phyloP scores from a whole-genome alignment of 2,888 invertebrate species.

The Macropis europaea region DNA sequence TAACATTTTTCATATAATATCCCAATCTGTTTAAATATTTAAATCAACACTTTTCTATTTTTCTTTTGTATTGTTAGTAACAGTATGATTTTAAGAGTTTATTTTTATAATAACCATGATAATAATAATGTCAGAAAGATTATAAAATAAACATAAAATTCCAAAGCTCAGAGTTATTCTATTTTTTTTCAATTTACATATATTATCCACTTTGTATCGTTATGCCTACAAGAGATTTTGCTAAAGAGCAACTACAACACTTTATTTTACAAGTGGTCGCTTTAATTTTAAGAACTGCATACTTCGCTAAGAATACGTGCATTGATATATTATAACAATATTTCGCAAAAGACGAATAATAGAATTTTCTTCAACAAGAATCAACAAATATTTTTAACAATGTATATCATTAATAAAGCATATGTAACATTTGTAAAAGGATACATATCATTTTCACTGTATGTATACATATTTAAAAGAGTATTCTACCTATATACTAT shows the following conservation, averaged over 20 bases:
- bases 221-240: background rate
- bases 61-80: background rate
- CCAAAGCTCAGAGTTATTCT: too few species aligned
- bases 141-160: too few species aligned
- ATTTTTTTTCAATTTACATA: background rate
- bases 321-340: background rate
- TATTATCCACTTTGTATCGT: background rate
- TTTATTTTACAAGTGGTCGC: background rate
- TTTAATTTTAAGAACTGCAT: background rate
- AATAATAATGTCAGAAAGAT: too few species aligned
- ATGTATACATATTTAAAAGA: background rate
- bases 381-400: constrained; percentile 11
- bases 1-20: background rate
- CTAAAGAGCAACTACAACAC: background rate
- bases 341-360: constrained; percentile 1
- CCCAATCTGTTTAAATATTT: background rate
- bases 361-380: constrained; percentile 8
- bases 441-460: background rate
- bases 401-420: background rate
- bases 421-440: background rate
- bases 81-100: background rate
- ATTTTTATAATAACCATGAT: background rate
- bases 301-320: background rate
- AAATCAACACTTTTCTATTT: background rate
- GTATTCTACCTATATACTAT: background rate